Percentiles rank a stretch among this genome's conserved stretches.
These are phyloP conservation scores for Sylvicola cinctus DNA, from an alignment of 2,888 invertebrate species.

Conservation along the genomic window DNA sequence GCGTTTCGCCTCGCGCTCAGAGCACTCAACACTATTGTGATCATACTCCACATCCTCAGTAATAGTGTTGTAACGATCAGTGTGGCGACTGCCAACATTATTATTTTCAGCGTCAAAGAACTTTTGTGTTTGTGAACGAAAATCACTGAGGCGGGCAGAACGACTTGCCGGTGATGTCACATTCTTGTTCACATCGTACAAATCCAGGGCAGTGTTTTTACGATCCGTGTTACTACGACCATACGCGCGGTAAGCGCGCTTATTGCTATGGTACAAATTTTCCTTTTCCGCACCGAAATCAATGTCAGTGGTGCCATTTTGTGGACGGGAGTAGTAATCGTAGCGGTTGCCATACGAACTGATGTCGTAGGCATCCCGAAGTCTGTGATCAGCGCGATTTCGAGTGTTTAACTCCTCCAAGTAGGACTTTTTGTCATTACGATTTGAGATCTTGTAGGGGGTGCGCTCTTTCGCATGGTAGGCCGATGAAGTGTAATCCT, in stretches of 20 bases:
- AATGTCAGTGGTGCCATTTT: conserved; percentile 15
- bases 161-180: conserved; percentile 46
- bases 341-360: no score
- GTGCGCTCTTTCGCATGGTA: conserved; percentile 1
- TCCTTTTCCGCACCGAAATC: conserved; percentile 10
- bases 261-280: no score
- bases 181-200: no score
- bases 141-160: conserved; percentile 34
- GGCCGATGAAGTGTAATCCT: neutral
- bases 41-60: conserved; percentile 22
- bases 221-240: neutral
- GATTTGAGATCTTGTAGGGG: neutral
- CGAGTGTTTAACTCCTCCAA: neutral
- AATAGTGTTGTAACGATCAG: conserved; percentile 12
- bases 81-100: conserved; percentile 1
- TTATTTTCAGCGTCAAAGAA: conserved; percentile 14
- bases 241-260: no score
- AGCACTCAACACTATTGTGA: conserved; percentile 27
- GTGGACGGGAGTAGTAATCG: no score
- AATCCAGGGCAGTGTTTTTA: no score
- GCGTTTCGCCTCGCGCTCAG: conserved; percentile 57
- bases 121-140: conserved; percentile 13
- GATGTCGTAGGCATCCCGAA: no score
- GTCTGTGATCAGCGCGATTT: neutral
- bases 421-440: neutral